These are phyloP conservation scores for Aphidoletes aphidimyza DNA, from an alignment of 2,888 invertebrate genomes.

Conservation along the genomic window DNA sequence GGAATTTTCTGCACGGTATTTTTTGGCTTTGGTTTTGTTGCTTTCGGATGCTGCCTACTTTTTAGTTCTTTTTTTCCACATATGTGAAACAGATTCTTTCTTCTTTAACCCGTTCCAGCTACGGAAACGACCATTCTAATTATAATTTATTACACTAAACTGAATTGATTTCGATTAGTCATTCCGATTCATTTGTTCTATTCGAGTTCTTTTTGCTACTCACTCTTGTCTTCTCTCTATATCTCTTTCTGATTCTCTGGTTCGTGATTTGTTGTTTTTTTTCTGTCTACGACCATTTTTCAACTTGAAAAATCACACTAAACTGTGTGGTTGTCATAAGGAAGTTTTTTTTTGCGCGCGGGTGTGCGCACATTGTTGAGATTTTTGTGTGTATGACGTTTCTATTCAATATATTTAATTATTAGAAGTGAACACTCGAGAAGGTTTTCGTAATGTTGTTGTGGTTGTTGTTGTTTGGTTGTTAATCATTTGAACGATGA, in stretches of 20 bases:
- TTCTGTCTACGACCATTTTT: conserved; percentile 32
- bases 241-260: background rate
- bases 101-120: conserved; percentile 7
- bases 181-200: conserved; percentile 29
- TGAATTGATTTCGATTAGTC: conserved; percentile 54
- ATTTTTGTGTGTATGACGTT: background rate
- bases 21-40: background rate
- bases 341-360: background rate
- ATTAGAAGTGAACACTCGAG: conserved; percentile 5
- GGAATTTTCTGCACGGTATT: background rate
- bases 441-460: background rate
- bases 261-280: background rate
- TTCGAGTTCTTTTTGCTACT: background rate
- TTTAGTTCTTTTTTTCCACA: background rate
- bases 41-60: too few species aligned
- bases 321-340: conserved; percentile 34
- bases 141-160: conserved; percentile 31
- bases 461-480: background rate
- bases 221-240: background rate
- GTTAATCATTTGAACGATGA: background rate
- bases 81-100: background rate
- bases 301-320: conserved; percentile 11
- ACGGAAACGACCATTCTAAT: conserved; percentile 39
- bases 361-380: background rate
- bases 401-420: background rate